Evolutionary conservation across 2,888 invertebrate species (phyloP).

Genomic region (Perithous albicinctus): DNA sequence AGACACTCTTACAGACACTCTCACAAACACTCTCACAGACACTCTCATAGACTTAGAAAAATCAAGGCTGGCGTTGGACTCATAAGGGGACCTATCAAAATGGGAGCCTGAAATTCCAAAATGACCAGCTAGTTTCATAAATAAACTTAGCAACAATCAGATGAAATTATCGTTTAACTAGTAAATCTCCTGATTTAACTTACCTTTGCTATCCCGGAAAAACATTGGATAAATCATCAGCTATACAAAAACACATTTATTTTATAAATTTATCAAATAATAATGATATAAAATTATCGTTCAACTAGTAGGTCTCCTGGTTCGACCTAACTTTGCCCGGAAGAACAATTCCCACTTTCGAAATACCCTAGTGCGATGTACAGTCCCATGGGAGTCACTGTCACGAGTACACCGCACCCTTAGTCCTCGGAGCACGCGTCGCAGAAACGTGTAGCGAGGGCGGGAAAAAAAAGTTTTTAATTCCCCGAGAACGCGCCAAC

Average conservation of each 20-base stretch:
- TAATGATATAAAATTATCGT: neutral
- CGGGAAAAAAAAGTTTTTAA: constrained; percentile 49
- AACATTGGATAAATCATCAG: no score
- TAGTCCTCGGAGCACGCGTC: constrained; percentile 36
- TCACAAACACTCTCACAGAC: no score
- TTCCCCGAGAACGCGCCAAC: constrained; percentile 32
- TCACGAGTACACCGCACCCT: constrained; percentile 42
- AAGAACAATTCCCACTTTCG: constrained; percentile 26
- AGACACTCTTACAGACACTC: no score
- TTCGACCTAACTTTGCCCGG: constrained; percentile 3
- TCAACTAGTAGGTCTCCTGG: neutral
- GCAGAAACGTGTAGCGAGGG: neutral
- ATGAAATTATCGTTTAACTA: neutral
- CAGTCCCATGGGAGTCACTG: constrained; percentile 53
- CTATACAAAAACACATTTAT: no score
- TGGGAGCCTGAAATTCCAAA: no score
- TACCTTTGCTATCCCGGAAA: no score
- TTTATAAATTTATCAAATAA: no score
- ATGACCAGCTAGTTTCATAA: no score
- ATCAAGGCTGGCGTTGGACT: no score
- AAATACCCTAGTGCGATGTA: constrained; percentile 21
- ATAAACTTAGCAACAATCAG: neutral
- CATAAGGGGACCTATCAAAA: no score
- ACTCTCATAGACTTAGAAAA: no score
- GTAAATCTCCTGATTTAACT: no score